Evolutionary conservation across 2,113 vertebrate genomes (phyloP).

Genomic region (Thamnophis sirtalis): DNA sequence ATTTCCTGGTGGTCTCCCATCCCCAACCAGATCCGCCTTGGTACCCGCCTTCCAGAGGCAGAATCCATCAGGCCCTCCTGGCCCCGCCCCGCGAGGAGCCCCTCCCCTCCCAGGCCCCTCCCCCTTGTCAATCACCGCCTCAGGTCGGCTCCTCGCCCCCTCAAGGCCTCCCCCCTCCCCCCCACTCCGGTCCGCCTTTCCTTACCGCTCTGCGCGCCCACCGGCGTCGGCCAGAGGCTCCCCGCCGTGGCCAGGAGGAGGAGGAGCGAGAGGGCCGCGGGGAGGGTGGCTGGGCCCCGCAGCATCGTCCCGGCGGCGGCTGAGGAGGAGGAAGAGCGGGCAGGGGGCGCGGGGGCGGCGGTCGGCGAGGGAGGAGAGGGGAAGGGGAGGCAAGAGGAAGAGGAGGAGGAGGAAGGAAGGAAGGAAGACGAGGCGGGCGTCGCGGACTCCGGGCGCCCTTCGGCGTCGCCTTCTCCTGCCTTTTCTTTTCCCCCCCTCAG

Average conservation of each 20-base stretch:
- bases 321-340: conserved; percentile 31
- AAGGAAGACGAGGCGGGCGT: conserved; percentile 33
- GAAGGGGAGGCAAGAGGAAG: not conserved
- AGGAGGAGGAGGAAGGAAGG: conserved; percentile 15
- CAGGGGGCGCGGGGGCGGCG: conserved; percentile 25
- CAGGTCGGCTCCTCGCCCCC: not conserved
- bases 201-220: conserved; percentile 69
- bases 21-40: not conserved
- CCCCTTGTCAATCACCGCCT: not conserved
- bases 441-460: conserved; percentile 22
- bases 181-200: not conserved
- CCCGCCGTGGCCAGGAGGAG: conserved; percentile 62
- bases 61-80: not conserved
- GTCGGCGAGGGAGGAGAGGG: not conserved
- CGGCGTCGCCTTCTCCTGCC: not conserved
- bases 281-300: conserved; percentile 46
- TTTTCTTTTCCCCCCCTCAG: not conserved
- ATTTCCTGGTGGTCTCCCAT: not conserved
- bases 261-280: conserved; percentile 58
- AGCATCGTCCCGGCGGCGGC: conserved; percentile 36
- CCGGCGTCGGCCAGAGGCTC: conserved; percentile 60
- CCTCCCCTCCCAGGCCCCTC: not conserved
- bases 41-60: not conserved
- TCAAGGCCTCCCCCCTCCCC: no score
- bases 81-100: not conserved